Evolutionary conservation across 2,888 invertebrate genomes (phyloP).

Genomic region (Apamea crenata): DNA sequence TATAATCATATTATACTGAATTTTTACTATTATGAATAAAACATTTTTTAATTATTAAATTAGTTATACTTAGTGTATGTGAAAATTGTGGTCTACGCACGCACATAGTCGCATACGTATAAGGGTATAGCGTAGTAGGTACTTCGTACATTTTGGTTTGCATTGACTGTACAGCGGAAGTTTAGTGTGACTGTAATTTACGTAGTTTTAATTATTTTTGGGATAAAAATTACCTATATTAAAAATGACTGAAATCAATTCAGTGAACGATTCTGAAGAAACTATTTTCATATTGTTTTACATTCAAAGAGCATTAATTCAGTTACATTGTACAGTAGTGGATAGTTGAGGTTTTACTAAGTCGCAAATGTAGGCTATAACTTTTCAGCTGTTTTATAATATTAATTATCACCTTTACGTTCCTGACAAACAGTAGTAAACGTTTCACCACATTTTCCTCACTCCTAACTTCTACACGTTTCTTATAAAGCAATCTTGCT

Average conservation of each 20-base stretch:
- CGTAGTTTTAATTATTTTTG: neutral
- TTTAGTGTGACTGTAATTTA: neutral
- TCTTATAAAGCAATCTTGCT: slow-evolving; percentile 15
- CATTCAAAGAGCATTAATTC: too few relatives aligned
- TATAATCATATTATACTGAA: too few relatives aligned
- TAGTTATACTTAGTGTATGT: neutral
- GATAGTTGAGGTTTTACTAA: neutral
- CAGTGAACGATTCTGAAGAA: neutral
- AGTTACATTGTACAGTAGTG: neutral
- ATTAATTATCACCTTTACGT: neutral
- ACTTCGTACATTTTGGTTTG: neutral
- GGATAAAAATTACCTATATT: neutral
- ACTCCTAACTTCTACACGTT: neutral
- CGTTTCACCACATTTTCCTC: neutral
- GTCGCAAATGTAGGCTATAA: neutral
- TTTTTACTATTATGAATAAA: neutral
- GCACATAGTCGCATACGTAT: neutral
- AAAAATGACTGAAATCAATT: neutral
- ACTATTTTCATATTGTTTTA: neutral
- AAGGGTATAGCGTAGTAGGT: neutral
- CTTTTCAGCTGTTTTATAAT: neutral
- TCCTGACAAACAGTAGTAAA: neutral
- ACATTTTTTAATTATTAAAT: neutral
- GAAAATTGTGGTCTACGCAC: neutral
- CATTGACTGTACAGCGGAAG: neutral